Evolutionary conservation across 1,140 invertebrate genomes (phyloP).

Genomic region (Araneus ventricosus): DNA sequence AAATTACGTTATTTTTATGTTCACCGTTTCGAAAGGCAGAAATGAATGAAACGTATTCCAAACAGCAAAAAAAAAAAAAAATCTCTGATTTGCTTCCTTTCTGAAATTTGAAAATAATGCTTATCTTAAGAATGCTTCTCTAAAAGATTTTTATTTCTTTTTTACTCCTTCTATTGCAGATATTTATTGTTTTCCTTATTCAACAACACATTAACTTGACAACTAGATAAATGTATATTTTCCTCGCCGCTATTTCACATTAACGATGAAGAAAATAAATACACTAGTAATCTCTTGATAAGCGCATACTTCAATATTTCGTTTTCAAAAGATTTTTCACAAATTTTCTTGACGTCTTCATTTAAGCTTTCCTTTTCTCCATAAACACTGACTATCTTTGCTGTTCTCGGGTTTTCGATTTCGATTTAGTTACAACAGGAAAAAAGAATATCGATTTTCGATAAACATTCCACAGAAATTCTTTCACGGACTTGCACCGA

Average conservation of each 20-base stretch:
- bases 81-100: too few relatives aligned
- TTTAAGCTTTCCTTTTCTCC: background rate
- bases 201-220: background rate
- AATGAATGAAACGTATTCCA: too few relatives aligned
- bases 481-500: background rate
- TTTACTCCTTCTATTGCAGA: too few relatives aligned
- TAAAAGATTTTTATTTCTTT: too few relatives aligned
- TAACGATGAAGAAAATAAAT: background rate
- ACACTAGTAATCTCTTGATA: background rate
- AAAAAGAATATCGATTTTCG: background rate
- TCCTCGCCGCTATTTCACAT: background rate
- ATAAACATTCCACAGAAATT: constrained; percentile 8
- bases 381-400: background rate
- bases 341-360: background rate
- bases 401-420: background rate
- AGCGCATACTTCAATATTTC: background rate
- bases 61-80: too few relatives aligned
- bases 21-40: too few relatives aligned
- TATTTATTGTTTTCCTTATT: too few relatives aligned
- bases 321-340: background rate
- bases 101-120: too few relatives aligned
- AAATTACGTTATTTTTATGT: too few relatives aligned
- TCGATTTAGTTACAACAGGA: background rate
- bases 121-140: too few relatives aligned
- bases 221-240: background rate